These are phyloP conservation scores for Orthosia cruda DNA, from an alignment of 2,888 invertebrate genomes.

Conservation along the genomic window DNA sequence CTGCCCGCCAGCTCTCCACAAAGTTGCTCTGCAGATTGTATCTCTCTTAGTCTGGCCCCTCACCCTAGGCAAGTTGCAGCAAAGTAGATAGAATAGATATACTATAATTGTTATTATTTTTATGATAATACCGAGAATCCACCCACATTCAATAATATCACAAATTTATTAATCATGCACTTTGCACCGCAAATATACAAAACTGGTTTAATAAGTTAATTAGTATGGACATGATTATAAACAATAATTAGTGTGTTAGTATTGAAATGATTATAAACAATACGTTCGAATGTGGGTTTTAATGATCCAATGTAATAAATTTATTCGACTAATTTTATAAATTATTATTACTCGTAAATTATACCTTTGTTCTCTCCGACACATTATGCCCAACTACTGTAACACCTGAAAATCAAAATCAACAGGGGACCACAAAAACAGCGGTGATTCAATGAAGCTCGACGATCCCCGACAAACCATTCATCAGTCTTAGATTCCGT, in stretches of 20 bases:
- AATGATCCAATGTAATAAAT: conserved; percentile 22
- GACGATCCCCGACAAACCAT: too few relatives aligned
- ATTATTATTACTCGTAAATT: conserved; percentile 7
- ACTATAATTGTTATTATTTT: background rate
- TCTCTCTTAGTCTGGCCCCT: too few relatives aligned
- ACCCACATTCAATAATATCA: background rate
- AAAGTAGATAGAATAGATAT: too few relatives aligned
- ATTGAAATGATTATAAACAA: conserved; percentile 24
- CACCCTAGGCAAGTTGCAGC: too few relatives aligned
- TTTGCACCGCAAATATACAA: conserved; percentile 29
- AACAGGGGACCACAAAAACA: too few relatives aligned
- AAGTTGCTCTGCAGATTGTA: too few relatives aligned
- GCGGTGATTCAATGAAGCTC: too few relatives aligned
- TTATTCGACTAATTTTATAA: background rate
- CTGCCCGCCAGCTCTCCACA: too few relatives aligned
- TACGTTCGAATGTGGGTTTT: conserved; percentile 15
- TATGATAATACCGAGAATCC: background rate
- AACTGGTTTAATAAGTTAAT: conserved; percentile 30
- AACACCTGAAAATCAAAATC: too few relatives aligned
- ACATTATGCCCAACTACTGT: too few relatives aligned
- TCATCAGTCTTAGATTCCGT: too few relatives aligned
- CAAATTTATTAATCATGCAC: conserved; percentile 24
- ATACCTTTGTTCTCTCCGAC: background rate
- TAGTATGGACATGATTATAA: conserved; percentile 16
- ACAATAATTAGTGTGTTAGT: conserved; percentile 13